These are phyloP conservation scores for Alethe diademata DNA, from an alignment of 2,113 vertebrate species.

Conservation along the genomic window DNA sequence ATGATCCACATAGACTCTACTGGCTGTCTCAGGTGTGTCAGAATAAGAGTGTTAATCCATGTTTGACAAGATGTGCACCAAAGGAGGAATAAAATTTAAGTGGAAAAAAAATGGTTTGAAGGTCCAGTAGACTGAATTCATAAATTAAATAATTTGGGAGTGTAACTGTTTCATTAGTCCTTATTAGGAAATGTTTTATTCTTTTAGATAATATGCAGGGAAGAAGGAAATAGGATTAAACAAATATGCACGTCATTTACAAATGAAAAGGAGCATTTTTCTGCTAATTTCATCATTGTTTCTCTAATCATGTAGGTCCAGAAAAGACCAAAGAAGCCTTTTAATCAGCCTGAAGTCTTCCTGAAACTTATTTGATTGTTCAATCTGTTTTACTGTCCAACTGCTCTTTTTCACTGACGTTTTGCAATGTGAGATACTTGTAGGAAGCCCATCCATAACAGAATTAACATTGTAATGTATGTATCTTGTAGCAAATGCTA, in stretches of 20 bases:
- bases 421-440: fast-evolving
- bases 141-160: neutral
- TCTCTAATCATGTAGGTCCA: neutral
- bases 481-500: neutral
- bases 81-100: neutral
- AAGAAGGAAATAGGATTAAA: neutral
- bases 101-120: neutral
- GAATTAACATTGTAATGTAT: neutral
- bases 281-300: neutral
- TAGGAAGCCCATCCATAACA: neutral
- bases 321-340: neutral
- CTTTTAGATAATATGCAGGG: neutral
- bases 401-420: neutral
- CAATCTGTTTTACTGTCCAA: neutral
- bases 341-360: neutral
- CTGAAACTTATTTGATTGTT: neutral
- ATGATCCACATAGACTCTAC: neutral
- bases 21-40: neutral
- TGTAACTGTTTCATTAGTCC: neutral
- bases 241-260: neutral
- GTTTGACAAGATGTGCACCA: neutral
- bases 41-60: neutral
- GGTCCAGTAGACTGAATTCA: neutral
- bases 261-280: neutral
- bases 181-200: neutral